These are phyloP conservation scores for Plectus sambesii DNA, from an alignment of 1,140 invertebrate species.

Conservation along the genomic window DNA sequence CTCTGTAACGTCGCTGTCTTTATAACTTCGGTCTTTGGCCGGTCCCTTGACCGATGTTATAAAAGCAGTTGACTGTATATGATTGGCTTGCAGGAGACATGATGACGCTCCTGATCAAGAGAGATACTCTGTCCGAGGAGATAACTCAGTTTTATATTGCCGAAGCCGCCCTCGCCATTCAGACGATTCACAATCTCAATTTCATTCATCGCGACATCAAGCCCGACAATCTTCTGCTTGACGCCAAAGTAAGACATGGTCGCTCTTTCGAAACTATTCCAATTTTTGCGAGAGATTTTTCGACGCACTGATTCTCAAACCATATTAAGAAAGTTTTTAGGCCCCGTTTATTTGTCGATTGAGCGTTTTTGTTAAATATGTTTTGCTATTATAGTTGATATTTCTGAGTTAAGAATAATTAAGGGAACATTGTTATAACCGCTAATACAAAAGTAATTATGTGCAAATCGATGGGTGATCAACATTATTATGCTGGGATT, in stretches of 20 bases:
- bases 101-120: conserved; percentile 99
- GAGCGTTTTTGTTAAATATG: too few species aligned
- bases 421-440: too few species aligned
- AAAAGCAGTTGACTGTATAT: too few species aligned
- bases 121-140: conserved; percentile 94
- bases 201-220: conserved; percentile 99
- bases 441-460: too few species aligned
- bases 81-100: conserved; percentile 71
- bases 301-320: not conserved
- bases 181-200: conserved; percentile 96
- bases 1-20: too few species aligned
- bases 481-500: too few species aligned
- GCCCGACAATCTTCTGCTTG: conserved; percentile 92
- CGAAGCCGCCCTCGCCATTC: conserved; percentile 93
- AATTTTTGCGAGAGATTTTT: conserved; percentile 12
- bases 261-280: not conserved
- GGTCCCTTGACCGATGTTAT: too few species aligned
- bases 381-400: too few species aligned
- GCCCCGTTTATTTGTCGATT: conserved; percentile 11
- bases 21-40: too few species aligned
- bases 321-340: conserved; percentile 9
- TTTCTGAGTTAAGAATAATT: too few species aligned
- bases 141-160: conserved; percentile 98
- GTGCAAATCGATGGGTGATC: too few species aligned
- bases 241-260: conserved; percentile 59